A percentile compares a stretch with the other conserved stretches of the same genome.
These are phyloP conservation scores for Scaptomyza cyrtandrae DNA, from an alignment of 2,888 invertebrate genomes.

Conservation along the genomic window DNA sequence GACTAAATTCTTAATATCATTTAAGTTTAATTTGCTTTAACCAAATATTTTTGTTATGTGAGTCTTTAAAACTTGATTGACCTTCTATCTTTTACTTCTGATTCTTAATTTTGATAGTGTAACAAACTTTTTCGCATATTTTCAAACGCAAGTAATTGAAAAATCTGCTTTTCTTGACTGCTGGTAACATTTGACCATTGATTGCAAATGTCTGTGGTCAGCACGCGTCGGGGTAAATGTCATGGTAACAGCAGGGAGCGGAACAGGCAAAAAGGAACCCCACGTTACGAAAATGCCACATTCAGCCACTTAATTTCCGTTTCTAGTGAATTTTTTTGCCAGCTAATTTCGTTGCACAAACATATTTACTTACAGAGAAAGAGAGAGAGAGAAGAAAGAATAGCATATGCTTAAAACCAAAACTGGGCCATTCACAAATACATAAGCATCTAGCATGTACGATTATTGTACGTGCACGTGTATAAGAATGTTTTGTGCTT, in stretches of 20 bases:
- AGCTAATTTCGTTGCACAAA: conserved; percentile 69
- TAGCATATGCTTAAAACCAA: conserved; percentile 41
- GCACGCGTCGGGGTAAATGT: conserved; percentile 25
- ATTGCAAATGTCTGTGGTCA: conserved; percentile 16
- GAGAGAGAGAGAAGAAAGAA: conserved; percentile 4
- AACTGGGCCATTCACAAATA: conserved; percentile 60
- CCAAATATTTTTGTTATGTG: too few relatives aligned
- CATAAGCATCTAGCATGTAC: conserved; percentile 11
- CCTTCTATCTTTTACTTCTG: too few relatives aligned
- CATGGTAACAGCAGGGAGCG: conserved; percentile 9
- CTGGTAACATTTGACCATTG: conserved; percentile 21
- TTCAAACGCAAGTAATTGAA: neutral
- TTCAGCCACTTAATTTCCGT: conserved; percentile 80
- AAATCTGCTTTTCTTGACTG: neutral
- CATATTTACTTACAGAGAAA: conserved; percentile 20
- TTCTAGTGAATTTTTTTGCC: conserved; percentile 80
- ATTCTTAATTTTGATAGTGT: too few relatives aligned
- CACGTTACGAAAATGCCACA: conserved; percentile 49
- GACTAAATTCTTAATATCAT: neutral
- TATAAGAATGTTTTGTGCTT: conserved; percentile 24
- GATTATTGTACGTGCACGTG: conserved; percentile 1
- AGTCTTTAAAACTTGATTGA: too few relatives aligned
- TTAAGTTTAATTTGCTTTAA: too few relatives aligned
- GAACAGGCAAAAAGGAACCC: conserved; percentile 18
- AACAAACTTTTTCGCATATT: neutral